Conservation (phyloP, 2,888 invertebrate species). For the Helicoverpa assulta region DNA sequence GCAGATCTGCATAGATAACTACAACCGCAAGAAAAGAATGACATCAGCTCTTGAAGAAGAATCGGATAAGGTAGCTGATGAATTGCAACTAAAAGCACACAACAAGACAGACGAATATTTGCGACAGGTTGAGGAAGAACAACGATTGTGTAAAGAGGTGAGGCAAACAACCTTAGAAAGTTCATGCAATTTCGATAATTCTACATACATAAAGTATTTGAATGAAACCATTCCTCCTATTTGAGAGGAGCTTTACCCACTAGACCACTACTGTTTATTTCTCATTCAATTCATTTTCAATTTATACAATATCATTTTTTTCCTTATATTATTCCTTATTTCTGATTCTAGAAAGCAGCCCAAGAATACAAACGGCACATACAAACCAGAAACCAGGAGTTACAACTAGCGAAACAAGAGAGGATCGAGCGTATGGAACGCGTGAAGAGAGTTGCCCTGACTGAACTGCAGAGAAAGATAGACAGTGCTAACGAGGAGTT, state of each 20-base stretch:
- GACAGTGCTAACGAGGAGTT: slow-evolving; percentile 77
- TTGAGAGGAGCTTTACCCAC: too few species aligned
- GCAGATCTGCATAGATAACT: slow-evolving; percentile 74
- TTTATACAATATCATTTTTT: too few species aligned
- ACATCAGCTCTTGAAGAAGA: slow-evolving; percentile 72
- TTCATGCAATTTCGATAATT: too few species aligned
- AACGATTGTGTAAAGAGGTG: slow-evolving; percentile 73
- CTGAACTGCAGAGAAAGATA: slow-evolving; percentile 74
- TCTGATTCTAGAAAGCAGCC: slow-evolving; percentile 76
- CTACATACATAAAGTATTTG: too few species aligned
- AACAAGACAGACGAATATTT: slow-evolving; percentile 70
- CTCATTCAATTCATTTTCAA: too few species aligned
- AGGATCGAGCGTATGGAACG: slow-evolving; percentile 73
- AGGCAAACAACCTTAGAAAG: neutral
- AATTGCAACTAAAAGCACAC: slow-evolving; percentile 75
- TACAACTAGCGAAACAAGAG: slow-evolving; percentile 70
- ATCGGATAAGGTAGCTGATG: slow-evolving; percentile 69
- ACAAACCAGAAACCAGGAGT: slow-evolving; percentile 68
- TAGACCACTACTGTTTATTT: too few species aligned
- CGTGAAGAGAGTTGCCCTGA: slow-evolving; percentile 76
- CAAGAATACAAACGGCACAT: slow-evolving; percentile 78
- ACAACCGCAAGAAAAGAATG: slow-evolving; percentile 72
- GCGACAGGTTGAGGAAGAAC: slow-evolving; percentile 68
- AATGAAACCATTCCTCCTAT: too few species aligned
- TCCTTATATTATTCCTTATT: too few species aligned